Base-by-base conservation (phyloP, 2,113 vertebrate species). In the Ammodytes marinus region DNA sequence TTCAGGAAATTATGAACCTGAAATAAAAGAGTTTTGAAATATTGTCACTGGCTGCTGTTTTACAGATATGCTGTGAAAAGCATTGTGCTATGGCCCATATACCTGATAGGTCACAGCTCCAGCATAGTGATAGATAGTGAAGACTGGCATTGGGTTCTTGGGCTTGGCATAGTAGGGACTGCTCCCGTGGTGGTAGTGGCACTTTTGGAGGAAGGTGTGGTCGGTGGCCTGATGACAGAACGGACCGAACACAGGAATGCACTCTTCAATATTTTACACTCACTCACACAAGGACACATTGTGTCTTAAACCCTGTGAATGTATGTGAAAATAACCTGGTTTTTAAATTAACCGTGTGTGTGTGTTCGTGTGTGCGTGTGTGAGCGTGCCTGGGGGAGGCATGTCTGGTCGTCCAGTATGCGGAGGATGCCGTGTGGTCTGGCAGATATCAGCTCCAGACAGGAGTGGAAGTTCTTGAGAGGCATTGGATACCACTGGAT, bases 121-220 rank as follows among this genome's bases (percentile, higher is more conserved):
- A 3, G 97, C 97, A 0, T 96, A 96, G 89, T 99, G 98, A 15
- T 95, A 95, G 80, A 99, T 79, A 0, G 96, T 97, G 89, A 99
- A 99, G 55, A 96, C 94, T n/a, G 98, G 97, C 83, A 98, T 87
- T 39, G 97, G 97, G 83, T 96, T 93, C 86, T 96, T 97, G 77
- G 98, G 97, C 84, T 97, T 99, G 92, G 82, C 66, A 37, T 99
- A 98, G 94, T 91, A 94, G 0, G 91, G 94, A 75, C 93, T 97
- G 68, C 94, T 93, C 1, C 94, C 92, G 35, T 98, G 97, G 90
- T 97, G 96, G 74, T 98, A 98, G 89, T 98, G 97, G 93, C 97
- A 99, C 88, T 98, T 99, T 88, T 98, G 97, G 14, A 99, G 96
- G 86, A 99, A 99, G 74, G 96, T 98, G 88, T 99, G 97, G 91